phyloP scores from a whole-genome alignment of 2,797 vertebrate species.

The Siniperca obscura region DNA sequence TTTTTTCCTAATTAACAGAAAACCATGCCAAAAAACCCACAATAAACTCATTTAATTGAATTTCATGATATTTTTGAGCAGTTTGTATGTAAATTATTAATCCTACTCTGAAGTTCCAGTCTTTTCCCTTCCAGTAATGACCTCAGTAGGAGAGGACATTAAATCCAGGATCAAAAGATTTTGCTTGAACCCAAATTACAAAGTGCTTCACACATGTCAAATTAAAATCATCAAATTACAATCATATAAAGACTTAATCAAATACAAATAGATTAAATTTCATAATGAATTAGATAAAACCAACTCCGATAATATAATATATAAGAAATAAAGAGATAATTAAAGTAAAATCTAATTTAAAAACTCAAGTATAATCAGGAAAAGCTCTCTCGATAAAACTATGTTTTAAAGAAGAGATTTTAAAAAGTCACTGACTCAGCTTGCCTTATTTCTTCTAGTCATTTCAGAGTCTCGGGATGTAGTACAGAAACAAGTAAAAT shows the following conservation, averaged over 20 bases:
- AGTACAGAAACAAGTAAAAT: slow-evolving; percentile 42
- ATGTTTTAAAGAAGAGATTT: background rate
- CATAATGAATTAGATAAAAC: background rate
- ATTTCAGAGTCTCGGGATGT: background rate
- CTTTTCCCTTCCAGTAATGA: background rate
- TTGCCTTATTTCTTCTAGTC: background rate
- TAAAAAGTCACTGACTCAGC: background rate
- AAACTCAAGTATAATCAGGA: background rate
- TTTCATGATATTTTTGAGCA: background rate
- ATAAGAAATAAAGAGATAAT: background rate
- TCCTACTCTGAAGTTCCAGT: background rate
- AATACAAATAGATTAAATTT: background rate
- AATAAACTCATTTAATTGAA: background rate
- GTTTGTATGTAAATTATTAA: background rate
- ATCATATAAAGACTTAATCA: background rate
- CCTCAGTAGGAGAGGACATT: background rate
- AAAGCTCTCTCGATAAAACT: background rate
- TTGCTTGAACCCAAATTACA: background rate
- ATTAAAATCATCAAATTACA: background rate
- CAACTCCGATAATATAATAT: background rate
- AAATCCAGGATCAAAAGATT: background rate
- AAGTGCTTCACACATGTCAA: background rate
- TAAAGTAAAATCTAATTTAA: background rate
- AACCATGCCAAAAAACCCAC: background rate
- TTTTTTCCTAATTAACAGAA: background rate